phyloP scores from a whole-genome alignment of 2,797 vertebrate species.

The Linurgus olivaceus region DNA sequence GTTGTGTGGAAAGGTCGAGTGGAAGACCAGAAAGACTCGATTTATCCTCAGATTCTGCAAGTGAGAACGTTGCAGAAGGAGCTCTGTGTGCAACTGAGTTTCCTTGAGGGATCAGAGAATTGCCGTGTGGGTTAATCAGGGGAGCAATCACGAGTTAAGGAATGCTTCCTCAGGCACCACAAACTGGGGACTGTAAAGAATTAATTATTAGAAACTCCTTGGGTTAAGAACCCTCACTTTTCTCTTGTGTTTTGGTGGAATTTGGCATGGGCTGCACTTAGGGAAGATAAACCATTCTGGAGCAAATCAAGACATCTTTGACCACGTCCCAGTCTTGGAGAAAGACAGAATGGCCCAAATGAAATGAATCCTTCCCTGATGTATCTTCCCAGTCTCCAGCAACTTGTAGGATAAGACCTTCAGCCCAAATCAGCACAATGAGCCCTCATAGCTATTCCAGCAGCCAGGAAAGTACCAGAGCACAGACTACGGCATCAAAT shows the following conservation, averaged over 20 bases:
- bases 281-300: background rate
- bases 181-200: background rate
- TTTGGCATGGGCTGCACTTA: background rate
- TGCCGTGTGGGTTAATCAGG: background rate
- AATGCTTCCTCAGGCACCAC: slow-evolving; percentile 5
- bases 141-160: background rate
- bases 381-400: background rate
- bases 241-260: background rate
- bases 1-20: background rate
- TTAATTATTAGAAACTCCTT: background rate
- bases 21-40: background rate
- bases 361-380: background rate
- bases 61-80: background rate
- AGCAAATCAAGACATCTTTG: background rate
- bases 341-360: background rate
- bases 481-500: background rate
- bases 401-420: background rate
- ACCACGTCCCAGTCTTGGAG: background rate
- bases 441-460: background rate
- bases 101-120: background rate
- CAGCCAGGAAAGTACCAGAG: background rate
- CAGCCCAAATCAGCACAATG: background rate
- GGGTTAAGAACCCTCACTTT: background rate
- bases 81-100: background rate
- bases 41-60: background rate